phyloP scores from a whole-genome alignment of 1,140 invertebrate genomes.

The Euwallacea similis region DNA sequence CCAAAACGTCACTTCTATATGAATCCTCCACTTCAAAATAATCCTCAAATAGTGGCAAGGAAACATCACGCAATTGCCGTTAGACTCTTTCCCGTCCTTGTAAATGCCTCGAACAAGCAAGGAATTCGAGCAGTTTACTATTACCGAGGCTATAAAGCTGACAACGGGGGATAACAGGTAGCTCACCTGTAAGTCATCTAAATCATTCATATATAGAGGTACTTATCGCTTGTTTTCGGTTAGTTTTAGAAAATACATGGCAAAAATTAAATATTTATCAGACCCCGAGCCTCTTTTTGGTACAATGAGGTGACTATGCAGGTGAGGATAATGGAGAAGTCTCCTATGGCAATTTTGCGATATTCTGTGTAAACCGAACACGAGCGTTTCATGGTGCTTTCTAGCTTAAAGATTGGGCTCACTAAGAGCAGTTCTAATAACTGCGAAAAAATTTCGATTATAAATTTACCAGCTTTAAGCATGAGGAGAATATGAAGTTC shows the following conservation, averaged over 20 bases:
- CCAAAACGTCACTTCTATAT: too few relatives aligned
- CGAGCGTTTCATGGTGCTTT: constrained; percentile 69
- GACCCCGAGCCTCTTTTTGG: constrained; percentile 81
- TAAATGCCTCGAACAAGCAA: constrained; percentile 80
- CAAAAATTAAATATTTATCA: constrained; percentile 74
- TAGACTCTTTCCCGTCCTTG: constrained; percentile 77
- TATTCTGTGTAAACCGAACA: constrained; percentile 67
- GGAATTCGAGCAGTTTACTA: constrained; percentile 80
- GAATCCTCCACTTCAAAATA: constrained; percentile 20
- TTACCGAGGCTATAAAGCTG: constrained; percentile 69
- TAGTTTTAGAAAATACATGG: constrained; percentile 58
- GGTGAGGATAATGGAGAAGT: constrained; percentile 72
- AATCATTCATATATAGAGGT: too few relatives aligned
- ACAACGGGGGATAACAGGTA: constrained; percentile 62
- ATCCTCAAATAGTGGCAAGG: constrained; percentile 74
- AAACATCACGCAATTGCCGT: constrained; percentile 77
- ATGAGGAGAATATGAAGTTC: too few relatives aligned
- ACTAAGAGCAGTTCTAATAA: constrained; percentile 73
- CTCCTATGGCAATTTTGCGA: constrained; percentile 66
- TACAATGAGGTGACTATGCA: constrained; percentile 81
- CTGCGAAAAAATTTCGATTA: constrained; percentile 52
- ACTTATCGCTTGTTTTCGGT: too few relatives aligned
- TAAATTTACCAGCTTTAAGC: too few relatives aligned
- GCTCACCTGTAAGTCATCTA: too few relatives aligned
- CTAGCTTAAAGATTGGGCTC: constrained; percentile 69